Evolutionary conservation across 1,140 invertebrate species (phyloP).

Genomic region (Lamellibrachia luymesi): DNA sequence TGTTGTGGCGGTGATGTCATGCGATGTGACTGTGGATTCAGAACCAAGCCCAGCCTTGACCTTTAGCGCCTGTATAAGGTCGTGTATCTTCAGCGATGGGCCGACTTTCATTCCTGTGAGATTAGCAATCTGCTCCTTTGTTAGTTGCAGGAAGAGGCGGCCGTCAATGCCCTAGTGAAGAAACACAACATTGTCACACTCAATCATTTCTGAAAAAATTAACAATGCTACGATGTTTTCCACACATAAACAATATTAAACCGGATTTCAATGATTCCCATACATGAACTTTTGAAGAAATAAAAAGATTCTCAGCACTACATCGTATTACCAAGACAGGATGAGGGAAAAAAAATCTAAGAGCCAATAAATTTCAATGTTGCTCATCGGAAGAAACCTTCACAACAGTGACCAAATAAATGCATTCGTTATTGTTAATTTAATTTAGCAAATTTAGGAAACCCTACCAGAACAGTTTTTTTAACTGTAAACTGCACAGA

Average conservation of each 20-base stretch:
- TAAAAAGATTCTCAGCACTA: too few species aligned
- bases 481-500: too few species aligned
- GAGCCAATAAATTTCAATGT: too few species aligned
- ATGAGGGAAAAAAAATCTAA: too few species aligned
- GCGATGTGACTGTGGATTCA: background rate
- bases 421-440: too few species aligned
- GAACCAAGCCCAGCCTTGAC: background rate
- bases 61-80: slow-evolving; percentile 67
- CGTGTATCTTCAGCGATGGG: slow-evolving; percentile 87
- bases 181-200: background rate
- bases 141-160: slow-evolving; percentile 73
- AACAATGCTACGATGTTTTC: background rate
- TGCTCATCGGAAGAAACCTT: too few species aligned
- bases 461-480: too few species aligned
- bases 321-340: too few species aligned
- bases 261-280: too few species aligned
- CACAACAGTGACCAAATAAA: too few species aligned
- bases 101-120: slow-evolving; percentile 90
- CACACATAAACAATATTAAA: background rate
- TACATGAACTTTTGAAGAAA: too few species aligned
- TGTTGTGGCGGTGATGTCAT: background rate
- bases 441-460: too few species aligned
- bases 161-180: slow-evolving; percentile 72
- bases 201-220: background rate
- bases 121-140: slow-evolving; percentile 86